phyloP scores from a whole-genome alignment of 2,113 vertebrate species.

The Heptranchias perlo region DNA sequence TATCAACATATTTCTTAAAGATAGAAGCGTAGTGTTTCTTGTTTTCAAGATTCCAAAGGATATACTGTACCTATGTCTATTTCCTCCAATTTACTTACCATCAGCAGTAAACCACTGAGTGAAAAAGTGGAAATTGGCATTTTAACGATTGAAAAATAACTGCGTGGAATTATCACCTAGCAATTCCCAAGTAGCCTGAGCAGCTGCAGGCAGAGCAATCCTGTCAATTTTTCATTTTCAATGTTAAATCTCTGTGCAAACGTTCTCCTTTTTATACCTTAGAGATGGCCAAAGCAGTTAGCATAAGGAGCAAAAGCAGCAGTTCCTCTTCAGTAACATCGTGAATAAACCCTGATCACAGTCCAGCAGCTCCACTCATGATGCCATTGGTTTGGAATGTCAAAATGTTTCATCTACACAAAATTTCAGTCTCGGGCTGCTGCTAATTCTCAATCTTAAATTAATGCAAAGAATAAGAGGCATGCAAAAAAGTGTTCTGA shows the following conservation, averaged over 20 bases:
- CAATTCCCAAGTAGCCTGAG: background rate
- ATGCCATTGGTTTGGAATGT: background rate
- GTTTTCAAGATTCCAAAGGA: background rate
- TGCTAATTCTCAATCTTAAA: background rate
- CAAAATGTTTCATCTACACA: background rate
- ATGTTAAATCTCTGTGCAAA: background rate
- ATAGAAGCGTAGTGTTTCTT: background rate
- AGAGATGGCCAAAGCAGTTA: background rate
- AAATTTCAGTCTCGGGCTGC: background rate
- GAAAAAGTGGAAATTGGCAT: background rate
- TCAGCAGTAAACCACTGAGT: background rate
- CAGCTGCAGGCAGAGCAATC: background rate
- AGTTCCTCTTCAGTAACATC: background rate
- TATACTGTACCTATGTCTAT: background rate
- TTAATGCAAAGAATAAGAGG: background rate
- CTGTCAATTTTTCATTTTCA: constrained; percentile 26
- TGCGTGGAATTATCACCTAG: background rate
- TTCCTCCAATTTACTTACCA: background rate
- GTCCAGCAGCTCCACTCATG: background rate
- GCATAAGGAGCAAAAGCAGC: background rate
- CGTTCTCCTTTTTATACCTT: background rate
- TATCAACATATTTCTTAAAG: background rate
- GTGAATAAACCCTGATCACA: background rate
- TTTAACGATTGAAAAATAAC: constrained; percentile 31
- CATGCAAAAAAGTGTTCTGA: background rate